Conservation (phyloP, 2,797 vertebrate species). For the Varecia variegata region DNA sequence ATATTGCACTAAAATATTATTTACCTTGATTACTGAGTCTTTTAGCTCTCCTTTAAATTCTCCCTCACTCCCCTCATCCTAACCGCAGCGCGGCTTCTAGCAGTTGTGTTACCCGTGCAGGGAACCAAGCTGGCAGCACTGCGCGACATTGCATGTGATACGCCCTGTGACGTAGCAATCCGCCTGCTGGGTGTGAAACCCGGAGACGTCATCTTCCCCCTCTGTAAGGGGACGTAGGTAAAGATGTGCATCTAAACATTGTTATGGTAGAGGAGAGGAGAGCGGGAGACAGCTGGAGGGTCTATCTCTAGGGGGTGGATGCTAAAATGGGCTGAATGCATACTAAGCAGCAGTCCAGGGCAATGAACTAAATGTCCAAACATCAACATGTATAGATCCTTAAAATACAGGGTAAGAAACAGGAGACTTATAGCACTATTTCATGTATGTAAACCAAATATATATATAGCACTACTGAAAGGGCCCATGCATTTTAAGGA, state of each 20-base stretch:
- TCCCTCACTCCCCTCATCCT: neutral
- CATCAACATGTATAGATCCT: neutral
- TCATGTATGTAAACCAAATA: neutral
- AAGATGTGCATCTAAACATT: neutral
- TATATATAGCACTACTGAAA: neutral
- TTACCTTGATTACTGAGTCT: neutral
- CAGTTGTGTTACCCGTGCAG: neutral
- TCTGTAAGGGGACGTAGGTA: neutral
- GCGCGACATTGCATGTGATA: no score
- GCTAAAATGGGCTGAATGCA: neutral
- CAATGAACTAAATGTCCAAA: neutral
- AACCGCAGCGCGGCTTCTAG: neutral
- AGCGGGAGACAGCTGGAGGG: neutral
- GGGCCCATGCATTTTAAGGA: neutral
- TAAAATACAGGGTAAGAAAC: neutral
- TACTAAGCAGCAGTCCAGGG: neutral
- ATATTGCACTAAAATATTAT: neutral
- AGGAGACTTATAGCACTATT: neutral
- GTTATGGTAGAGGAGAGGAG: neutral
- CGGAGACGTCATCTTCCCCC: neutral
- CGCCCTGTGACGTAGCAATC: neutral
- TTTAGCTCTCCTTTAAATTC: neutral
- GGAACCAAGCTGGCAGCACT: neutral
- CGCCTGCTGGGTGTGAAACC: neutral
- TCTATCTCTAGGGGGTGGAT: no score